A percentile compares a stretch with the other conserved stretches of the same genome.
Evolutionary conservation across 2,797 vertebrate genomes (phyloP).

Genomic region (Ataeniobius toweri): DNA sequence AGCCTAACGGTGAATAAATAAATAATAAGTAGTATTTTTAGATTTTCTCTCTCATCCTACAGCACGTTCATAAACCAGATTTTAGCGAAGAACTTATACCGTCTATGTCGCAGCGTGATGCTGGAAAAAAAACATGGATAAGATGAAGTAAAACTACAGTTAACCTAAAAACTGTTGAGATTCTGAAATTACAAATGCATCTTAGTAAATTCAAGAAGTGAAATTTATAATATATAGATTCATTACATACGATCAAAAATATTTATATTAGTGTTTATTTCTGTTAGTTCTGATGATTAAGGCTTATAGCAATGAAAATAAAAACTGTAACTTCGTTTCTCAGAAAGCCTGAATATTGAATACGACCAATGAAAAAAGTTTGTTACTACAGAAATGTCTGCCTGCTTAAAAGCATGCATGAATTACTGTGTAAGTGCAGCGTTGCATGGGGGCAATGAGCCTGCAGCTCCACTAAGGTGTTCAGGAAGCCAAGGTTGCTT

Average conservation of each 20-base stretch:
- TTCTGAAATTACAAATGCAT: not conserved
- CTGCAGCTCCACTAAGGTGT: too few relatives aligned
- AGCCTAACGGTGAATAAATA: slow-evolving; percentile 51
- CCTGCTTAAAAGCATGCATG: too few relatives aligned
- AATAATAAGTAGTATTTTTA: slow-evolving; percentile 58
- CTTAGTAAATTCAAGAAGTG: not conserved
- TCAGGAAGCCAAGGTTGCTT: too few relatives aligned
- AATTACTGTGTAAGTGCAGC: too few relatives aligned
- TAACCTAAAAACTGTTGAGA: not conserved
- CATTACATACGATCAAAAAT: not conserved
- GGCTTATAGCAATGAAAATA: too few relatives aligned
- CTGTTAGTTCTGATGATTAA: not conserved
- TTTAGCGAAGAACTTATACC: slow-evolving; percentile 12
- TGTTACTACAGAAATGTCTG: not conserved
- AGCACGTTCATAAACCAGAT: slow-evolving; percentile 19
- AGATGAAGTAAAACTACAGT: not conserved
- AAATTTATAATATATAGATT: not conserved
- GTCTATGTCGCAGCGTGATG: not conserved
- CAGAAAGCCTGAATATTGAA: not conserved
- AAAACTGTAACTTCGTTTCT: not conserved
- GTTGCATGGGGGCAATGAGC: too few relatives aligned
- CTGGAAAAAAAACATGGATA: not conserved
- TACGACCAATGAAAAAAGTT: not conserved
- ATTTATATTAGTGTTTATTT: not conserved
- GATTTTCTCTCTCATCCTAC: slow-evolving; percentile 16